Conservation (phyloP, 2,113 vertebrate species). For the human region GRCh38 chr7:73673501-73674000, state of each 20-base stretch:
- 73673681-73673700: background rate
- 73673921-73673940: no score
- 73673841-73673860: no score
- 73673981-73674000: no score
- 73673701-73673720: background rate
- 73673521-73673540: background rate
- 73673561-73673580: background rate
- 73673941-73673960: no score
- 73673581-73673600: background rate
- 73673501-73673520: background rate
- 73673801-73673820: no score
- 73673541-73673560: background rate
- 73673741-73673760: background rate
- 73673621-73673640: background rate
- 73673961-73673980: no score
- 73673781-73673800: no score
- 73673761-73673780: no score
- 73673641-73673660: background rate
- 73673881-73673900: no score
- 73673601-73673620: background rate
- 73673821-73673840: no score
- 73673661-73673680: background rate
- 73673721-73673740: background rate
- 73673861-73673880: no score
- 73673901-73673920: no score